Base-by-base conservation (phyloP, 2,113 vertebrate genomes). In the Verasper variegatus region DNA sequence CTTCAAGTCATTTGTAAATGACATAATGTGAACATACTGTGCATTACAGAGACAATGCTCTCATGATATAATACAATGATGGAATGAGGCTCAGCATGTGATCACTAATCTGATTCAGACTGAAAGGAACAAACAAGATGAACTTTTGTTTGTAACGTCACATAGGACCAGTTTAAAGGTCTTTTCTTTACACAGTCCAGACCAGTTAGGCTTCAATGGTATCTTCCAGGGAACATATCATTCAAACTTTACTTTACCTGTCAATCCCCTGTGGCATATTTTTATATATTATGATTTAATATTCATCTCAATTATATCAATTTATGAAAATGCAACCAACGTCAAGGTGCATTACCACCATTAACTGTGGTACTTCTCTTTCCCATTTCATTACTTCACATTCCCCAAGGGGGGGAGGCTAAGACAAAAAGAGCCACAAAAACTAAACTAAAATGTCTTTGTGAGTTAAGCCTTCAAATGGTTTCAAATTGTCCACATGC, bases 81-180 rank as follows among this genome's bases (percentile, higher is more conserved):
- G 7, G 49, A 47, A 49, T 4, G 40, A 13, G 13, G 60, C 59
- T 52, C n/a, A 40, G 55, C 82, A 78, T 76, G 70, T 78, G 82
- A 70, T 66, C 76, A 13, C 42, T 70, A 76, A 87, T 83, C 27
- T 23, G 55, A 76, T 76, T 79, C 42, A 11, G 51, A 26, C 54
- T 49, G 23, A 26, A 26, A 10, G 0, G 18, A 60, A 18, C 8
- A 18, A 24, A 56, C n/a, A 56, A 47, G 49, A 31, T 21, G 61
- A 52, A 51, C 21, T 52, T 21, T 71, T 21, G 45, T 52, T 52
- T 27, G 45, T 68, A 68, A 70, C 20, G 52, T 52, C 71, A 72
- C n/a, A 20, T 24, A 27, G 31, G 61, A 71, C 0, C 3, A 15
- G n/a, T 68, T 73, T 71, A 26, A 84, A 77, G 66, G 67, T 61